Evolutionary conservation across 1,140 invertebrate genomes (phyloP), one percentile per base, ranked within the genome.

Genomic region (Mactra quadrangularis): DNA sequence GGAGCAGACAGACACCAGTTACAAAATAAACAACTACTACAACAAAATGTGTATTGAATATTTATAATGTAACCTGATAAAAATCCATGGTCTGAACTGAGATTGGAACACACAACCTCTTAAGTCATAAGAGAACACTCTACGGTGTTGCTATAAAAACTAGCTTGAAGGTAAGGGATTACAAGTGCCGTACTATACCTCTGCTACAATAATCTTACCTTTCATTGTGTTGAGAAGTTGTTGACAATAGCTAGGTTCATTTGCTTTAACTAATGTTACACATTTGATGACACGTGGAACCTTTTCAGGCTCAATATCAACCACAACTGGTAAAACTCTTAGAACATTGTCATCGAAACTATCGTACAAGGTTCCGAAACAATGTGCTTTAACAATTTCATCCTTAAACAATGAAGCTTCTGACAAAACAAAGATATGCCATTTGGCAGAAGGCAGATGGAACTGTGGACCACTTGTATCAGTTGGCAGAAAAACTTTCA

Each of bases 351-450:
- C 31, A 15, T 11, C 7, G 27, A 72, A 38, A 57, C 52, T 38
- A 0, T 57, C 50, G 11, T 31, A 45, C 31, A 72, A 33, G 11
- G 53, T 31, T 3, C 11, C 50, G 3, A 38, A 52, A 57, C 70
- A 72, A 3, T 29, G 17, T 2, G 4, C 22, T 38, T 22, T 17
- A 11, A 72, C 13, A 1, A 33, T 35, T 1, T 33, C 2, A 9
- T n/a, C 27, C 13, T 3, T 1, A 13, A 6, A 0, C 3, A 72
- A 9, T 1, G 70, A 31, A 22, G 53, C 70, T 45, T 72, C 13
- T 9, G 70, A 72, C 7, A 72, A 57, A 0, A 72, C 70, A 72
- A 72, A 72, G 13, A 72, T 41, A 27, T 72, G 35, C 70, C 70
- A 72, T 13, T 55, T 57, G 41, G 64, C 38, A 3, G 41, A 22